A percentile compares a stretch with the other conserved stretches of the same genome.
Conservation (phyloP, 2,888 invertebrate genomes). For the Drosophila limbata region DNA sequence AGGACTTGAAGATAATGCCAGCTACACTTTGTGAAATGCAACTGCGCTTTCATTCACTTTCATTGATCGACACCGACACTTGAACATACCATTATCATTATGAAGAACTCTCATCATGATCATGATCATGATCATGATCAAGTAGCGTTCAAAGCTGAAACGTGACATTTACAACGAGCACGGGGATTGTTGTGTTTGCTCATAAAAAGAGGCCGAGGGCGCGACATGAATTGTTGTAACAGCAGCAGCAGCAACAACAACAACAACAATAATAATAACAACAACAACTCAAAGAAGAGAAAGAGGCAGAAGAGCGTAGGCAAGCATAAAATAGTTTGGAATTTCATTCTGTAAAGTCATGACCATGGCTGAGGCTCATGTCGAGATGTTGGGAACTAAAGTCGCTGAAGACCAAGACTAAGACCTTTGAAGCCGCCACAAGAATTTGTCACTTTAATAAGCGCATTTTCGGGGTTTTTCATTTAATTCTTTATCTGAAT, state of each 20-base stretch:
- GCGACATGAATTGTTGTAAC: constrained; percentile 54
- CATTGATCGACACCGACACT: constrained; percentile 48
- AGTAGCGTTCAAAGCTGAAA: constrained; percentile 49
- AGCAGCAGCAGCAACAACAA: constrained; percentile 4
- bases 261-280: background rate
- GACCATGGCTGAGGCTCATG: constrained; percentile 28
- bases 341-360: constrained; percentile 67
- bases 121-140: constrained; percentile 52
- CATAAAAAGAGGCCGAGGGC: constrained; percentile 63
- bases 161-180: constrained; percentile 59
- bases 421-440: constrained; percentile 43
- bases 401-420: constrained; percentile 14
- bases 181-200: constrained; percentile 50
- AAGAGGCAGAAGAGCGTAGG: constrained; percentile 49
- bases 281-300: background rate
- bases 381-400: constrained; percentile 7
- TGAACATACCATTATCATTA: constrained; percentile 20
- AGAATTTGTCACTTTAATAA: constrained; percentile 78
- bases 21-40: constrained; percentile 2
- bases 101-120: constrained; percentile 39
- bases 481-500: constrained; percentile 19
- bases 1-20: constrained; percentile 9
- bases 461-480: constrained; percentile 58
- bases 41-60: constrained; percentile 8
- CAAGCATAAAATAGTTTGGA: constrained; percentile 59